phyloP scores from a whole-genome alignment of 2,888 invertebrate genomes.

The Agrochola macilenta region DNA sequence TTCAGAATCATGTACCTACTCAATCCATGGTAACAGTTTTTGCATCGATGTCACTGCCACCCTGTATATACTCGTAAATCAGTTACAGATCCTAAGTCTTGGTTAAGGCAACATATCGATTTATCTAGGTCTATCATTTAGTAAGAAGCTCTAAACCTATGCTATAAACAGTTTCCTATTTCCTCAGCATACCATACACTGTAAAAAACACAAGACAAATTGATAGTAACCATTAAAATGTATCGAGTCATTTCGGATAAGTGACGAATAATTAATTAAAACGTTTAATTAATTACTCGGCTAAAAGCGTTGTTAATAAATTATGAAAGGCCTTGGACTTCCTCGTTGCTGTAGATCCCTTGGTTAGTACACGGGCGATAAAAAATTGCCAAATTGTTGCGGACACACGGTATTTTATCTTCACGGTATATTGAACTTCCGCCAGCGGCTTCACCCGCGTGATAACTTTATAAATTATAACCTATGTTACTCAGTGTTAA shows the following conservation, averaged over 20 bases:
- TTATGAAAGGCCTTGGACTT: constrained; percentile 56
- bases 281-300: constrained; percentile 60
- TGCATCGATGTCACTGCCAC: no score
- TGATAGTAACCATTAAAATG: constrained; percentile 47
- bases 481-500: no score
- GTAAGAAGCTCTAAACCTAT: neutral
- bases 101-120: neutral
- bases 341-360: constrained; percentile 19
- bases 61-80: neutral
- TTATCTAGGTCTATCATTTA: neutral
- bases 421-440: neutral
- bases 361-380: constrained; percentile 21
- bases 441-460: no score
- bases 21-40: no score
- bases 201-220: constrained; percentile 46
- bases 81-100: neutral
- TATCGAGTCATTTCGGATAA: constrained; percentile 60
- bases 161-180: neutral
- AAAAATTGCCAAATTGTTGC: constrained; percentile 3
- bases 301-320: constrained; percentile 66
- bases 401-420: neutral
- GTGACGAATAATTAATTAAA: constrained; percentile 64
- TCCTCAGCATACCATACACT: constrained; percentile 21
- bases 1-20: no score
- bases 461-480: no score